phyloP scores from a whole-genome alignment of 2,888 invertebrate genomes.

The Eupithecia dodoneata region DNA sequence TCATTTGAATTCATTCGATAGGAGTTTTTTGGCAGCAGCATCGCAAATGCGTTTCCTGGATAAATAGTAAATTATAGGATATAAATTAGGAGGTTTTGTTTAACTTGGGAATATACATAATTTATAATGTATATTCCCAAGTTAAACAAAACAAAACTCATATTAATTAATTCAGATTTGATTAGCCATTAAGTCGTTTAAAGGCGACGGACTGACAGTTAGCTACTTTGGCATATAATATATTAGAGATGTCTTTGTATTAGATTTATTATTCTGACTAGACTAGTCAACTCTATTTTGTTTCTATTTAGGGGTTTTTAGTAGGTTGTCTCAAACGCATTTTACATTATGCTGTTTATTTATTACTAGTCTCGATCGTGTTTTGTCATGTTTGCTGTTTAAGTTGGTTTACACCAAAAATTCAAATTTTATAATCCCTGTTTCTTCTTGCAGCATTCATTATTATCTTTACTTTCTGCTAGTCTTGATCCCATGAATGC shows the following conservation, averaged over 20 bases:
- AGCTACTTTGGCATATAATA: neutral
- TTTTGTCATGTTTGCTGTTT: neutral
- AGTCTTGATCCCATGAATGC: neutral
- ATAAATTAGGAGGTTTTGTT: too few relatives aligned
- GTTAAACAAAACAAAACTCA: neutral
- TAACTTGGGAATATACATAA: too few relatives aligned
- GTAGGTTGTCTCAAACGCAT: neutral
- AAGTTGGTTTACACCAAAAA: neutral
- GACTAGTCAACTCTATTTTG: neutral
- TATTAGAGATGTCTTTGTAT: neutral
- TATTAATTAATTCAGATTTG: neutral
- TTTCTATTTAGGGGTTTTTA: neutral
- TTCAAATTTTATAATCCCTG: too few relatives aligned
- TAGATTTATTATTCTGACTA: neutral
- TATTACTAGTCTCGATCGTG: neutral
- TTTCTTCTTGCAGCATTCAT: neutral
- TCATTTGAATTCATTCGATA: neutral
- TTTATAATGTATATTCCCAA: too few relatives aligned
- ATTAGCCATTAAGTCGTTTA: too few relatives aligned
- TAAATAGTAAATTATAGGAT: neutral
- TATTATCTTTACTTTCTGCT: neutral
- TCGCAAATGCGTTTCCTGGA: neutral
- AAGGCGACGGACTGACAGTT: neutral
- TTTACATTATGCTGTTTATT: neutral
- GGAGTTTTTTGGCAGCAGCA: neutral